Base-by-base conservation (phyloP, 2,113 vertebrate species). In the Nymphicus hollandicus region DNA sequence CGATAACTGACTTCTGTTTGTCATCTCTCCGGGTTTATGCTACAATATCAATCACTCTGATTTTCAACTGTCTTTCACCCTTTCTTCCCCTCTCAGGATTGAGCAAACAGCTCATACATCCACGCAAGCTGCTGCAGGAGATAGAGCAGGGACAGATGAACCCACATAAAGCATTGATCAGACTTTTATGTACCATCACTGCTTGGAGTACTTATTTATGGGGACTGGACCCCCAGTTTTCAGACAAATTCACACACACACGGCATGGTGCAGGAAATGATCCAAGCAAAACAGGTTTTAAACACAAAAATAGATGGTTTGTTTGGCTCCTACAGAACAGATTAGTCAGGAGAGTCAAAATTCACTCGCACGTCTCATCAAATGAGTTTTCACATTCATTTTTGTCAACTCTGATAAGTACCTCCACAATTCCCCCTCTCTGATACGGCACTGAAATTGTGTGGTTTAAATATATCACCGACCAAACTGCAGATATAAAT, bases 131-230 rank as follows among this genome's bases (percentile, higher is more conserved):
- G 64, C 41, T 50, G 17, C 37, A 37, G 12, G 15, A 37, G n/a
- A 37, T 13, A 15, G 7, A 73, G 46, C 5, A 1, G 17, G n/a
- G 19, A 0, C 2, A 41, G 29, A 18, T 11, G 46, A 17, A 43
- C 17, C 0, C 44, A 27, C 83, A 18, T 0, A 2, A 4, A 65
- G 44, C 76, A 52, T 2, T 39, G 4, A 47, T 58, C 18, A 58
- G 65, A 17, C 17, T 14, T 14, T 41, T 5, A 7, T 9, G 39
- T 3, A 12, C 33, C 6, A 1, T 4, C 71, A 12, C n/a, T 1
- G 43, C 28, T 70, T 33, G 2, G 39, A 5, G 44, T 46, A 58
- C 52, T 79, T 25, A 5, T 11, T 60, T 46, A 2, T 1, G 52
- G 81, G 78, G 23, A n/a, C 29, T 3, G 27, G 16, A 74, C 5